phyloP scores from a whole-genome alignment of 2,888 invertebrate species.

The Chouioia cunea region DNA sequence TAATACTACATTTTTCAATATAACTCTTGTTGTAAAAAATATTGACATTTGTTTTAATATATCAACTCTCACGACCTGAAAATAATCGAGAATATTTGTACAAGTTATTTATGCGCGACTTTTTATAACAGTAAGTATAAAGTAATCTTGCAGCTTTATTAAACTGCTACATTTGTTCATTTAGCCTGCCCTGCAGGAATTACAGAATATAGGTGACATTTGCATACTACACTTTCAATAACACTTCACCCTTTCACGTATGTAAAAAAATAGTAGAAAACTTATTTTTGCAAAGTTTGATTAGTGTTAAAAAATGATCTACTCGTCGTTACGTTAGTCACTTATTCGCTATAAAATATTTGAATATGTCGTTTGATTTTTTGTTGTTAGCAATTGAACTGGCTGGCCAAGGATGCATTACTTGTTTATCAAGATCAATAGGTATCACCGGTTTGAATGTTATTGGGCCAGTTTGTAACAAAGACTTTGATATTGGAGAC shows the following conservation, averaged over 20 bases:
- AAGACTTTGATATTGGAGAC: slow-evolving; percentile 56
- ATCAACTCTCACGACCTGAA: slow-evolving; percentile 45
- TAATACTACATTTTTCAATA: slow-evolving; percentile 45
- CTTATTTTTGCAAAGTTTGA: slow-evolving; percentile 33
- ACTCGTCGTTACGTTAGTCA: slow-evolving; percentile 54
- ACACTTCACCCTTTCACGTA: slow-evolving; percentile 42
- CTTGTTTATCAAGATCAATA: slow-evolving; percentile 79
- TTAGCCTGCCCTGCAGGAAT: slow-evolving; percentile 48
- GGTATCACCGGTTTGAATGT: slow-evolving; percentile 81
- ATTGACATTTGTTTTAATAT: slow-evolving; percentile 46
- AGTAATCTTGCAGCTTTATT: slow-evolving; percentile 46
- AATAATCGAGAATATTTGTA: slow-evolving; percentile 47
- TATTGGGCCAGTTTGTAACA: slow-evolving; percentile 74
- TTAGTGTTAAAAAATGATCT: slow-evolving; percentile 38
- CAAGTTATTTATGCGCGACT: slow-evolving; percentile 46
- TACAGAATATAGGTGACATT: slow-evolving; percentile 41
- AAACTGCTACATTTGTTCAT: slow-evolving; percentile 45
- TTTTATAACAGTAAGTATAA: slow-evolving; percentile 48
- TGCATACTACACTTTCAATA: slow-evolving; percentile 37
- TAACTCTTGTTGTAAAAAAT: slow-evolving; percentile 49
- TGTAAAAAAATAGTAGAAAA: slow-evolving; percentile 45
- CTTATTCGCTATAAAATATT: slow-evolving; percentile 66
- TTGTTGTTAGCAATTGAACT: slow-evolving; percentile 61
- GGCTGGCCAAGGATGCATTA: slow-evolving; percentile 66
- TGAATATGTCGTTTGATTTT: slow-evolving; percentile 65